These are phyloP conservation scores for Vesta saturnalis DNA, from an alignment of 2,888 invertebrate genomes.

Conservation along the genomic window DNA sequence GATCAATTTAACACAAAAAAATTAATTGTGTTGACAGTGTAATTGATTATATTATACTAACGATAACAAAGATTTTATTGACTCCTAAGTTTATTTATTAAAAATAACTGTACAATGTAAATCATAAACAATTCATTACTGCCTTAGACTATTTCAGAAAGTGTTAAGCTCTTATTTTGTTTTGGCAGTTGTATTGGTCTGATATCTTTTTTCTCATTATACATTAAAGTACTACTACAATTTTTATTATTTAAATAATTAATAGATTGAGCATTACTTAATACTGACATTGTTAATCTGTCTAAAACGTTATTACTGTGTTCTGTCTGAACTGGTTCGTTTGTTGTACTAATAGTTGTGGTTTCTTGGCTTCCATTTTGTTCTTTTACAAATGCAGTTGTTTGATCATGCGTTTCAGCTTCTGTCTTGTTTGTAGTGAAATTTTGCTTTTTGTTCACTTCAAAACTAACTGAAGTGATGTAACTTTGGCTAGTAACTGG, in stretches of 20 bases:
- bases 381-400: background rate
- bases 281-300: slow-evolving; percentile 48
- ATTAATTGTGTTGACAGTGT: too few species aligned
- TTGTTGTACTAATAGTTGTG: slow-evolving; percentile 33
- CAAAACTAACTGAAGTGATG: slow-evolving; percentile 65
- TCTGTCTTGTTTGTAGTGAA: slow-evolving; percentile 46
- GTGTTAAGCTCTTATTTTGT: too few species aligned
- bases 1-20: too few species aligned
- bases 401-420: too few species aligned
- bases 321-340: background rate
- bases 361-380: background rate
- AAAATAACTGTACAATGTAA: too few species aligned
- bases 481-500: slow-evolving; percentile 63
- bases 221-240: background rate
- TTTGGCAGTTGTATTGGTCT: background rate
- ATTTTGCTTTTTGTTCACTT: slow-evolving; percentile 61
- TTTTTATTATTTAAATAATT: slow-evolving; percentile 21
- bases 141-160: too few species aligned
- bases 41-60: too few species aligned
- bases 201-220: background rate
- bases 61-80: too few species aligned
- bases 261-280: slow-evolving; percentile 60
- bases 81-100: too few species aligned
- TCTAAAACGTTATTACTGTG: slow-evolving; percentile 18
- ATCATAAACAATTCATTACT: too few species aligned